Conservation (phyloP, 2,888 invertebrate genomes). For the Tetranychus piercei region DNA sequence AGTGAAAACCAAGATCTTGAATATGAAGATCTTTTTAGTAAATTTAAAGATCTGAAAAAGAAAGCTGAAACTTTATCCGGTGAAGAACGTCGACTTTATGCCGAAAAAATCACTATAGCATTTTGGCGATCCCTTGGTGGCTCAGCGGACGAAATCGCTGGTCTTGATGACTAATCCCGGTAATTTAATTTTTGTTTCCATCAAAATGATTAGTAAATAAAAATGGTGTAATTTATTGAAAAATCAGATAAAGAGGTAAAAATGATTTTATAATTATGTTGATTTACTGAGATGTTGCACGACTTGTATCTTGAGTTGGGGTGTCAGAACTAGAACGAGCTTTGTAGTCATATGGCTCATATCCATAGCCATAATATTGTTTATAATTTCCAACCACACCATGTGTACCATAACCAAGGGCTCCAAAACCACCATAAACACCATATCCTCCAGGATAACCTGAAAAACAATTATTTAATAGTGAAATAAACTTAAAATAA, state of each 20-base stretch:
- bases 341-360: not conserved
- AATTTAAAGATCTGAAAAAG: constrained; percentile 47
- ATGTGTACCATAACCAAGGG: not conserved
- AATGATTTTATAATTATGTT: not conserved
- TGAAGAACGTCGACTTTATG: constrained; percentile 47
- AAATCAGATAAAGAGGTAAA: not conserved
- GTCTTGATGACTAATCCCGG: constrained; percentile 26
- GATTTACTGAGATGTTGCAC: not conserved
- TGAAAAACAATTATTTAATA: not conserved
- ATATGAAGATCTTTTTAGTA: constrained; percentile 47
- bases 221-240: not conserved
- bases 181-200: constrained; percentile 17
- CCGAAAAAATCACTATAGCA: constrained; percentile 46
- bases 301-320: not conserved
- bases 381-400: not conserved
- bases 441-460: constrained; percentile 10
- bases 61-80: constrained; percentile 44
- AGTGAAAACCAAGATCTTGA: constrained; percentile 30
- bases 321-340: not conserved
- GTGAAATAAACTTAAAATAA: not conserved
- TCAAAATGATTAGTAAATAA: not conserved
- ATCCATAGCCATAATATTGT: constrained; percentile 5
- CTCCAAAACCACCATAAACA: constrained; percentile 1
- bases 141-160: constrained; percentile 45
- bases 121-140: constrained; percentile 58